These are phyloP conservation scores for Cheilosia impressa DNA, from an alignment of 2,888 invertebrate genomes.

Conservation along the genomic window DNA sequence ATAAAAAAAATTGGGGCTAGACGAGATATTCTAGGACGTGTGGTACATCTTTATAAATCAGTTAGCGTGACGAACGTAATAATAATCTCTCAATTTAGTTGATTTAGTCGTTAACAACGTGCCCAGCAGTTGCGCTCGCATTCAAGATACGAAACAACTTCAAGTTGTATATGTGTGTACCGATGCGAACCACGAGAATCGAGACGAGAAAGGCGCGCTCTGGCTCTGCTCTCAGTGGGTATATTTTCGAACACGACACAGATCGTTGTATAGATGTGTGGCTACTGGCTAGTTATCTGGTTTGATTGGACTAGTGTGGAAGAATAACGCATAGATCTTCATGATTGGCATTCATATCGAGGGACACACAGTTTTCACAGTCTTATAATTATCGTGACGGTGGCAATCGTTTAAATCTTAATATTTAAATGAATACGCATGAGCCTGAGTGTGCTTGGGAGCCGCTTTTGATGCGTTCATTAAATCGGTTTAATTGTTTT, in stretches of 20 bases:
- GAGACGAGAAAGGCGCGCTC: neutral
- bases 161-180: neutral
- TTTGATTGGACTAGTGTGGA: slow-evolving; percentile 7
- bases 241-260: neutral
- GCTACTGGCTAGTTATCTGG: slow-evolving; percentile 13
- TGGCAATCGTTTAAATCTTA: slow-evolving; percentile 10
- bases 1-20: neutral
- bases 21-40: slow-evolving; percentile 10
- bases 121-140: neutral
- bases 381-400: slow-evolving; percentile 13
- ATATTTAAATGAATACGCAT: slow-evolving; percentile 15
- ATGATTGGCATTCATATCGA: slow-evolving; percentile 21
- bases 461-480: slow-evolving; percentile 1
- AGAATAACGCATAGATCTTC: slow-evolving; percentile 8
- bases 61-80: slow-evolving; percentile 28
- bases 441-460: slow-evolving; percentile 1
- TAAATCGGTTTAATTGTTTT: neutral
- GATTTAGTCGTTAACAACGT: slow-evolving; percentile 28
- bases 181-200: neutral
- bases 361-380: slow-evolving; percentile 6
- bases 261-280: neutral
- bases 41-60: slow-evolving; percentile 26
- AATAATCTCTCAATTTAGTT: slow-evolving; percentile 27
- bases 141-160: neutral
- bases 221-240: neutral